Evolutionary conservation across 2,113 vertebrate species (phyloP), one percentile per base, ranked within the genome.

Genomic region (Cyphomyrus plagiostoma): DNA sequence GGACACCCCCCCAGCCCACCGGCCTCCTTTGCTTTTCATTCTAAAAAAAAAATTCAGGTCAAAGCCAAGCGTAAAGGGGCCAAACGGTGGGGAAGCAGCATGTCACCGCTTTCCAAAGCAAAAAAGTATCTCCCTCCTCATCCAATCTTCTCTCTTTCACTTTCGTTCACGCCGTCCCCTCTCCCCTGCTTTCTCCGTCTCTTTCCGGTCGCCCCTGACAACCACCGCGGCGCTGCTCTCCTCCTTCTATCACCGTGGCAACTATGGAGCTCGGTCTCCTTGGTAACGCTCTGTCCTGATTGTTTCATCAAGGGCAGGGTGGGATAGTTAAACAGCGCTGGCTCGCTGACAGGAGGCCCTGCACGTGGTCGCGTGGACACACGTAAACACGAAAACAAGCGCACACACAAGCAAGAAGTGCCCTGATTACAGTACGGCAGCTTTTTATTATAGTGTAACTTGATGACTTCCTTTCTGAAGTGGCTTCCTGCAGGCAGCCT

Each of bases 281-380:
- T 95, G 92, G 95, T 88, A 94, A 95, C 95, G 86, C 90, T 91
- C 90, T 92, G 92, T 95, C 93, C 93, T 89, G 89, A 94, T 94
- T 94, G 93, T 90, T 93, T 91, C 92, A 94, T 94, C 93, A 95
- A 95, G 95, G 94, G 93, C 94, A 94, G 91, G 84, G 89, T 91
- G 91, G 93, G 91, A 91, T 93, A 92, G 53, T 93, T 91, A 92
- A 91, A 91, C 92, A 89, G 90, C 66, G 84, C 90, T 91, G 92
- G 91, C 89, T 91, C 89, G 89, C 89, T 91, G 88, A 52, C 90
- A 89, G 82, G 91, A 91, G 89, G 89, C 74, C 56, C 52, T 30
- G 85, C 85, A 45, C 17, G 88, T 62, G 88, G 70, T 30, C 42
- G 80, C 86, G 52, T 66, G 50, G 84, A 90, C 77, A 42, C 80